Evolutionary conservation across 2,888 invertebrate genomes (phyloP).

Genomic region (Aplocera efformata): DNA sequence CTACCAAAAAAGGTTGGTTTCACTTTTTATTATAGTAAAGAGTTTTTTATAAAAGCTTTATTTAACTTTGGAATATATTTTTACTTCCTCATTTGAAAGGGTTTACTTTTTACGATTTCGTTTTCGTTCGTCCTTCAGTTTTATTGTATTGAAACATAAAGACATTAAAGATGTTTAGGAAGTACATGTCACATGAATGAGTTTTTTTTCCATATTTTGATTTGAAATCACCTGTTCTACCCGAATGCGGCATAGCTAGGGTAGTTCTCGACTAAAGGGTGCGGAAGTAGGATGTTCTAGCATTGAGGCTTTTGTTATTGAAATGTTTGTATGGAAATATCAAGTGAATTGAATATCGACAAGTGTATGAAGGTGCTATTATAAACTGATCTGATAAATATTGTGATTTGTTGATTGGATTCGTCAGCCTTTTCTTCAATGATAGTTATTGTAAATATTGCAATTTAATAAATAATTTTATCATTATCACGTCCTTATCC

Average conservation of each 20-base stretch:
- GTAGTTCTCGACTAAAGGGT: constrained; percentile 31
- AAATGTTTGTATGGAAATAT: constrained; percentile 17
- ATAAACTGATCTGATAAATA: constrained; percentile 2
- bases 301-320: constrained; percentile 37
- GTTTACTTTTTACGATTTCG: constrained; percentile 40
- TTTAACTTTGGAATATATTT: constrained; percentile 1
- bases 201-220: constrained; percentile 42
- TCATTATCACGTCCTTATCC: too few relatives aligned
- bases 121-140: constrained; percentile 47
- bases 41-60: neutral
- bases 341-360: constrained; percentile 20
- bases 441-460: too few relatives aligned
- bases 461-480: too few relatives aligned
- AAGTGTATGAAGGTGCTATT: constrained; percentile 9
- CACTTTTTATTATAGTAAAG: neutral
- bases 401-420: too few relatives aligned
- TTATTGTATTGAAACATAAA: constrained; percentile 35
- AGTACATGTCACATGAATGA: constrained; percentile 53
- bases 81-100: constrained; percentile 28
- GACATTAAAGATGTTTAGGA: constrained; percentile 40
- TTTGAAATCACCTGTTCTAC: constrained; percentile 57
- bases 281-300: constrained; percentile 63
- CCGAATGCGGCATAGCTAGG: too few relatives aligned
- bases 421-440: too few relatives aligned
- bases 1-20: neutral